phyloP scores from a whole-genome alignment of 2,113 vertebrate genomes.

The Riparia riparia region DNA sequence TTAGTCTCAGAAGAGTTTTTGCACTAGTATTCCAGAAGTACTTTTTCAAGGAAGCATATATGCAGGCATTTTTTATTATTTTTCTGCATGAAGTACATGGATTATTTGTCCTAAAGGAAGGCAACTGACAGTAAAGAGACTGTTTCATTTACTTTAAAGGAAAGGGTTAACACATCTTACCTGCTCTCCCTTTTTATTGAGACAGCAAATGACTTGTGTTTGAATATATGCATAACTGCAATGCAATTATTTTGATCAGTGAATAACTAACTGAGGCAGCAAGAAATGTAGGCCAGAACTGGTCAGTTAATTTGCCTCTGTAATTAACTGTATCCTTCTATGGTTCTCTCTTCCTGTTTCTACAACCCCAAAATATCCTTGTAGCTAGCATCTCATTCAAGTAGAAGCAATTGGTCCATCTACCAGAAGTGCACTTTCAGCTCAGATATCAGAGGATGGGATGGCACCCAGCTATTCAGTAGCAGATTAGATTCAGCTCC shows the following conservation, averaged over 20 bases:
- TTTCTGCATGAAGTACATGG: constrained; percentile 43
- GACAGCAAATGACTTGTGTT: constrained; percentile 62
- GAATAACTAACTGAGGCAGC: constrained; percentile 45
- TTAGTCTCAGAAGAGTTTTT: constrained; percentile 58
- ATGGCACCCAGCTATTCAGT: constrained; percentile 58
- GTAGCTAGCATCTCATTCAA: constrained; percentile 37
- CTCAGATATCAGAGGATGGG: constrained; percentile 63
- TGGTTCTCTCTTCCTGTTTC: constrained; percentile 32
- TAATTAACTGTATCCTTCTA: constrained; percentile 70
- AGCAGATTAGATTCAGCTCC: constrained; percentile 29
- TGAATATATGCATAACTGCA: constrained; percentile 66
- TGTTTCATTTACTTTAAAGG: constrained; percentile 65
- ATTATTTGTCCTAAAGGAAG: constrained; percentile 73
- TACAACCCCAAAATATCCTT: background rate
- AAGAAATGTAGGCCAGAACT: constrained; percentile 64
- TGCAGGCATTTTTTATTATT: constrained; percentile 35
- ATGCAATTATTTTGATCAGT: constrained; percentile 73
- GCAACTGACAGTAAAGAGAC: constrained; percentile 49
- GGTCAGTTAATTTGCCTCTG: constrained; percentile 64
- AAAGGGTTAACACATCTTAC: constrained; percentile 74
- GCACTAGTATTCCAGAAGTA: constrained; percentile 36
- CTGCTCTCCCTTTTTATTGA: constrained; percentile 54
- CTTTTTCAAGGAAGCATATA: constrained; percentile 54
- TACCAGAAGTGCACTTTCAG: constrained; percentile 58
- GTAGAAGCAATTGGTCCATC: constrained; percentile 30